These are phyloP conservation scores for Catonia carolina DNA, from an alignment of 2,888 invertebrate species.

Conservation along the genomic window DNA sequence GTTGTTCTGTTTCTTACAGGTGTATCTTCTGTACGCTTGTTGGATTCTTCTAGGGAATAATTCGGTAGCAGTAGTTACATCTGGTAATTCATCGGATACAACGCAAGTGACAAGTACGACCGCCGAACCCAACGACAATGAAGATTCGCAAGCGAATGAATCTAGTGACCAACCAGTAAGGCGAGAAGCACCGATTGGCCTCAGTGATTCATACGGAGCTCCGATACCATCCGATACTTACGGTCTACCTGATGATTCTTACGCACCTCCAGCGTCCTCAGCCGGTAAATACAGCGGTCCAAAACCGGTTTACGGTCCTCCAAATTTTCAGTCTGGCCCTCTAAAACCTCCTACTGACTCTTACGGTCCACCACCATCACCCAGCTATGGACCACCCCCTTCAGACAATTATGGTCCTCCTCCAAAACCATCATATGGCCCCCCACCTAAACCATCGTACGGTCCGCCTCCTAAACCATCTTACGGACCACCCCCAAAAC, in stretches of 20 bases:
- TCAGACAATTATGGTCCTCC: slow-evolving; percentile 23
- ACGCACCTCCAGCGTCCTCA: slow-evolving; percentile 38
- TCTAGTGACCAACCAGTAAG: slow-evolving; percentile 8
- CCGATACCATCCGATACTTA: slow-evolving; percentile 33
- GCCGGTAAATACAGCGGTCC: slow-evolving; percentile 25
- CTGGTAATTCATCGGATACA: neutral
- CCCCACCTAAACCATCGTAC: slow-evolving; percentile 37
- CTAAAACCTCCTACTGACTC: slow-evolving; percentile 19
- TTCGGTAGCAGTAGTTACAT: slow-evolving; percentile 1
- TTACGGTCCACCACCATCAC: slow-evolving; percentile 37
- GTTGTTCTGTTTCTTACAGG: neutral
- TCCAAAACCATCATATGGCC: slow-evolving; percentile 38
- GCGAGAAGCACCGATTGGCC: slow-evolving; percentile 30
- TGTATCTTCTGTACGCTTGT: neutral
- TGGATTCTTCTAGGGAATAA: neutral
- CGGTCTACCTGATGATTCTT: slow-evolving; percentile 37
- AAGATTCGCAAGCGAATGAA: slow-evolving; percentile 1
- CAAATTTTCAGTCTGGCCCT: slow-evolving; percentile 19
- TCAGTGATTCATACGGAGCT: slow-evolving; percentile 32
- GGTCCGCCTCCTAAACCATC: slow-evolving; percentile 39
- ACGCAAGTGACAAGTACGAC: neutral
- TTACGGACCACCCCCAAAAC: slow-evolving; percentile 37
- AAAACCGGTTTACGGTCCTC: slow-evolving; percentile 36
- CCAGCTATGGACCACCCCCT: slow-evolving; percentile 34
- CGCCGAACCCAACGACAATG: neutral